A percentile compares a stretch with the other conserved stretches of the same genome.
These are phyloP conservation scores for Phalangium opilio DNA, from an alignment of 2,888 invertebrate genomes.

Conservation along the genomic window DNA sequence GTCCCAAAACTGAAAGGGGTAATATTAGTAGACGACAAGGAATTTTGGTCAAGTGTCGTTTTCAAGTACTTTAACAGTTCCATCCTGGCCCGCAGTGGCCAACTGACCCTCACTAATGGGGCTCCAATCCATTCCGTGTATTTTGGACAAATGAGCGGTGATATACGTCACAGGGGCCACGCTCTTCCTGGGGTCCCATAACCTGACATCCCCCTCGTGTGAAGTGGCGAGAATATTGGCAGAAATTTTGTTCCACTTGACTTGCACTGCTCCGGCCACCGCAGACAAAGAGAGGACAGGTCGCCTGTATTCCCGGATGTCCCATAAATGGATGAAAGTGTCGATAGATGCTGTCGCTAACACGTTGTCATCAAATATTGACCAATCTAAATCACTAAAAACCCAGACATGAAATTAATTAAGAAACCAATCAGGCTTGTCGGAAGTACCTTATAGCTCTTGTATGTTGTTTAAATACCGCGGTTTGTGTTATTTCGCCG, in stretches of 20 bases:
- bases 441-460: constrained; percentile 28
- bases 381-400: constrained; percentile 69
- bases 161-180: constrained; percentile 66
- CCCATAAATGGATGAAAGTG: constrained; percentile 87
- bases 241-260: constrained; percentile 78
- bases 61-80: constrained; percentile 53
- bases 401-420: background rate
- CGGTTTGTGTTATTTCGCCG: constrained; percentile 23
- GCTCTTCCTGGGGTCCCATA: constrained; percentile 69
- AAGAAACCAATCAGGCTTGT: background rate
- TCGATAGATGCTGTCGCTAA: constrained; percentile 79
- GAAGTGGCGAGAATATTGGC: constrained; percentile 75
- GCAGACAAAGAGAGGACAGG: background rate
- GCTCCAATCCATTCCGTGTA: constrained; percentile 90
- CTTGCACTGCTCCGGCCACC: constrained; percentile 57
- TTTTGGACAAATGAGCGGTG: constrained; percentile 74
- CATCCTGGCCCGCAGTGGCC: constrained; percentile 80
- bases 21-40: background rate
- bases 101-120: constrained; percentile 27
- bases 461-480: constrained; percentile 30
- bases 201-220: constrained; percentile 85
- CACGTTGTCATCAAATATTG: constrained; percentile 54
- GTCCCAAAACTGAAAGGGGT: constrained; percentile 54
- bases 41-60: too few relatives aligned
- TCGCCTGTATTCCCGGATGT: constrained; percentile 37